Evolutionary conservation across 2,888 invertebrate genomes (phyloP), one percentile per base, ranked within the genome.

Genomic region (Empis livida): DNA sequence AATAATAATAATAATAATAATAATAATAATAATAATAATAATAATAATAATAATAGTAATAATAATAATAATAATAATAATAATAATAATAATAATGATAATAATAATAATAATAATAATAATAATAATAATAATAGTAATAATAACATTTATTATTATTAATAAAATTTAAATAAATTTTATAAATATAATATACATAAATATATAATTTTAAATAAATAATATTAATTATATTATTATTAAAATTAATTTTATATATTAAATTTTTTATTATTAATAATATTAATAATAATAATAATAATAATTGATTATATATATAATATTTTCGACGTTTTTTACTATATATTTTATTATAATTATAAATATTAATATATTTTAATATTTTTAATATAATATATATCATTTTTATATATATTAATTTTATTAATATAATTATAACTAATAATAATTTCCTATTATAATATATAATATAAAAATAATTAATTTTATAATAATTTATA

Each of bases 41-140:
- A 15, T 9, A 10, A 23, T 16, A 30, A 8, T 32, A 23, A 11
- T 16, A 20, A 31, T 17, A 23, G 32, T 32, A 10, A 15, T 15
- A 31, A 4, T 41, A 41, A 31, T 44, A 16, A 46, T 40, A 51
- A 11, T 41, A 27, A 38, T 49, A 48, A 14, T 45, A 37, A 17
- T 45, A 30, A 39, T 54, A 43, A 42, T 39, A 45, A 11, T n/a
- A n/a, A n/a, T n/a, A 45, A 50, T n/a, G n/a, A n/a, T n/a, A n/a
- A n/a, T n/a, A n/a, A 31, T 44, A 45, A 30, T 45, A 52, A 40
- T 49, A 43, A 40, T 43, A 52, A 11, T 31, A 42, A 23, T 45
- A 45, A 14, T 44, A 52, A 17, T 42, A 42, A 17, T 39, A 47
- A 14, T 11, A 15, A 42, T n/a, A 44, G 4, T 39, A 50, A 38